Evolutionary conservation across 2,888 invertebrate species (phyloP).

Genomic region (Xanthia icteritia): DNA sequence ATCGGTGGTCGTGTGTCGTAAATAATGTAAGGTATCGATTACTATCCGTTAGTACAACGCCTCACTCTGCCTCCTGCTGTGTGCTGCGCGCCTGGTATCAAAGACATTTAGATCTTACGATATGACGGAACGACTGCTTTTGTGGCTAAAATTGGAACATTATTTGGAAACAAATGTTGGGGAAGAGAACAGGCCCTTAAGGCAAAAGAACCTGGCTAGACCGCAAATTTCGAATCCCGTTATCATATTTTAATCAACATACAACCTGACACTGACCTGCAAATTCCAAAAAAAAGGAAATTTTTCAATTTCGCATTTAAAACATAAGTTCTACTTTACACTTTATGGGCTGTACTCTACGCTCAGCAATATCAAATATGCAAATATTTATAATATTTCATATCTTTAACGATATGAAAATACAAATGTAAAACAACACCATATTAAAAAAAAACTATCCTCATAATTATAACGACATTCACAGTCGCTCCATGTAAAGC

Average conservation of each 20-base stretch:
- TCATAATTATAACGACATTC: slow-evolving; percentile 4
- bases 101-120: slow-evolving; percentile 47
- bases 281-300: no score
- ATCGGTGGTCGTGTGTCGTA: slow-evolving; percentile 75
- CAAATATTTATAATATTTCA: no score
- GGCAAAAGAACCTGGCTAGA: no score
- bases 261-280: no score
- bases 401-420: no score
- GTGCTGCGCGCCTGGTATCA: slow-evolving; percentile 68
- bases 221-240: no score
- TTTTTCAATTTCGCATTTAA: no score
- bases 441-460: neutral
- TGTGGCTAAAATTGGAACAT: neutral
- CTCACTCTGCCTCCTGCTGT: slow-evolving; percentile 80
- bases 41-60: slow-evolving; percentile 78
- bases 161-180: neutral
- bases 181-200: neutral
- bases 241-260: no score
- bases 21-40: slow-evolving; percentile 82
- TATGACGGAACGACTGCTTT: slow-evolving; percentile 48
- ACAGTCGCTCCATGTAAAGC: slow-evolving; percentile 50
- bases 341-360: no score
- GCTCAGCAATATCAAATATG: no score
- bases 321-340: neutral
- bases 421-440: neutral